Evolutionary conservation across 2,113 vertebrate species (phyloP).

Genomic region (Mungos mungo): DNA sequence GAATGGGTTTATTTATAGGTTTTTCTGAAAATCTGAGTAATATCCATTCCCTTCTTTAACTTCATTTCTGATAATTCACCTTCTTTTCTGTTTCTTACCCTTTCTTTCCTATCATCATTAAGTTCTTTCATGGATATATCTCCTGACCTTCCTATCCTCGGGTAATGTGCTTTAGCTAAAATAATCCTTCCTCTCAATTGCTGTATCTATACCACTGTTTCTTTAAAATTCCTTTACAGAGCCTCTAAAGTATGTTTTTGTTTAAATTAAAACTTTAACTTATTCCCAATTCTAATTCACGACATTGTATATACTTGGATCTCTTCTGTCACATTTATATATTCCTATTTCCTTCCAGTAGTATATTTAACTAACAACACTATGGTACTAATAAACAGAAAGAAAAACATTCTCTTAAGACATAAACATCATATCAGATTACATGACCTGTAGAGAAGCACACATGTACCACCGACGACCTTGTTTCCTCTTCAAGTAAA

Average conservation of each 20-base stretch:
- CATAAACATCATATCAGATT: neutral
- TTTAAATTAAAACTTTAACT: neutral
- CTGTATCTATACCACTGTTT: neutral
- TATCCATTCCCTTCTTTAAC: neutral
- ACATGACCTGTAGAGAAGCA: neutral
- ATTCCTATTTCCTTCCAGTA: neutral
- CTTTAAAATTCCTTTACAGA: neutral
- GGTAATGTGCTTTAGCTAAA: neutral
- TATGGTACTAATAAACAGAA: neutral
- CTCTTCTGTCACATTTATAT: neutral
- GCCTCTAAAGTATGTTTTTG: neutral
- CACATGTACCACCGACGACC: neutral
- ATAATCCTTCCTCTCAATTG: neutral
- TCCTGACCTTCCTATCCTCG: neutral
- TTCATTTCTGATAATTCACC: neutral
- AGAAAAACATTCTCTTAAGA: neutral
- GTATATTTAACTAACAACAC: neutral
- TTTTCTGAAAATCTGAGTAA: neutral
- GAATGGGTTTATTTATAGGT: neutral
- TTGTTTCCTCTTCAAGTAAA: neutral
- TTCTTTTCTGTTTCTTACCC: neutral
- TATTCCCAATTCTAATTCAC: neutral
- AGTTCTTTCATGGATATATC: neutral
- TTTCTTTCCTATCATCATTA: constrained; percentile 6
- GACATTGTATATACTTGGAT: neutral